Conservation (phyloP, 2,888 invertebrate species). For the Amphipoea lucens region DNA sequence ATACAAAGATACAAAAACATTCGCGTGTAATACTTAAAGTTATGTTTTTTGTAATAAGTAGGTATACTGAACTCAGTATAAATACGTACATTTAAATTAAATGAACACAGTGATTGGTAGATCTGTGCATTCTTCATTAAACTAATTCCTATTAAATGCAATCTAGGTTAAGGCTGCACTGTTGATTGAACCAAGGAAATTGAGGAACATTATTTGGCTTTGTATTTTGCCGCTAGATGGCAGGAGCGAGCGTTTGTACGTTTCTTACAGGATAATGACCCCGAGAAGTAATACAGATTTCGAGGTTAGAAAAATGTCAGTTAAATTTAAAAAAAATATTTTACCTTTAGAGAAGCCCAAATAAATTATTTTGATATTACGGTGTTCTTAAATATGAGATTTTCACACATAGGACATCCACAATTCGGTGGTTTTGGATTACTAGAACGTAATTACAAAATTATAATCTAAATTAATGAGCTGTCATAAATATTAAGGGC, state of each 20-base stretch:
- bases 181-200: constrained; percentile 38
- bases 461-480: constrained; percentile 39
- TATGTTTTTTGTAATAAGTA: constrained; percentile 66
- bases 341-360: constrained; percentile 25
- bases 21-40: constrained; percentile 55
- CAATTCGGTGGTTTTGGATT: constrained; percentile 60
- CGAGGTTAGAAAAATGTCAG: neutral
- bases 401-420: constrained; percentile 56
- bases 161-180: constrained; percentile 67
- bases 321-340: neutral
- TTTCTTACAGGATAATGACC: constrained; percentile 30
- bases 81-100: constrained; percentile 71
- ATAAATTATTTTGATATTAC: constrained; percentile 35
- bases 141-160: constrained; percentile 81
- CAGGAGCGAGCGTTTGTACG: constrained; percentile 7
- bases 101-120: constrained; percentile 84
- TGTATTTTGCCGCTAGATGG: constrained; percentile 34
- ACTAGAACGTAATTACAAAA: constrained; percentile 56
- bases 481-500: constrained; percentile 38
- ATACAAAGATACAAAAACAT: constrained; percentile 57
- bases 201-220: constrained; percentile 1
- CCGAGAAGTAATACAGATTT: neutral
- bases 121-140: constrained; percentile 76
- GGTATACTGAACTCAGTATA: constrained; percentile 62
- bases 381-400: constrained; percentile 32